phyloP scores from a whole-genome alignment of 2,113 vertebrate genomes.

The Abramis brama region DNA sequence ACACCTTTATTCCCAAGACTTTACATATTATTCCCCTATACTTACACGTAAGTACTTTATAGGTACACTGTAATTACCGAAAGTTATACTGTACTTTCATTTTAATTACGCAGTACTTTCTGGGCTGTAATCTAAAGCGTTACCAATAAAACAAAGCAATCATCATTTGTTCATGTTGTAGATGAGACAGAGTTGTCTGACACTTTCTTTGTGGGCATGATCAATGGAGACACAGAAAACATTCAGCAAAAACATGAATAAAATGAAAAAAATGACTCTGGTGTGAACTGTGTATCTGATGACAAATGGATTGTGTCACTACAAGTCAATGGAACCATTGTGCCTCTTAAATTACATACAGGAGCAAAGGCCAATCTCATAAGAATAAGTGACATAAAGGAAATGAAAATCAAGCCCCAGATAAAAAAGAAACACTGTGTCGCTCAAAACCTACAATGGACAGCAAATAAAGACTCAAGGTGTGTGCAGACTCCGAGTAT shows the following conservation, averaged over 20 bases:
- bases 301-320: not conserved
- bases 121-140: no score
- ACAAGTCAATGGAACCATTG: no score
- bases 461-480: not conserved
- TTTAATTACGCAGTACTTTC: no score
- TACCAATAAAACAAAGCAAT: not conserved
- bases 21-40: no score
- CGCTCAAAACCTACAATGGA: conserved; percentile 8
- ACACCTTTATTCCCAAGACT: no score
- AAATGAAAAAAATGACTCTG: not conserved
- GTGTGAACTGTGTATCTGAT: not conserved
- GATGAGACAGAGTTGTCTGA: not conserved
- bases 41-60: no score
- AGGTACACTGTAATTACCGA: no score
- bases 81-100: no score
- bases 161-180: not conserved
- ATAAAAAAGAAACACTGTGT: not conserved
- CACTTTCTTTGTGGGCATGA: not conserved
- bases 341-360: no score
- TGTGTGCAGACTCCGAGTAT: not conserved
- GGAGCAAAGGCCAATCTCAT: no score
- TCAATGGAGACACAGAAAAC: not conserved
- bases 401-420: not conserved
- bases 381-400: no score
- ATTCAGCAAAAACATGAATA: not conserved